Conservation (phyloP, 2,797 vertebrate species). For the Tapera naevia region DNA sequence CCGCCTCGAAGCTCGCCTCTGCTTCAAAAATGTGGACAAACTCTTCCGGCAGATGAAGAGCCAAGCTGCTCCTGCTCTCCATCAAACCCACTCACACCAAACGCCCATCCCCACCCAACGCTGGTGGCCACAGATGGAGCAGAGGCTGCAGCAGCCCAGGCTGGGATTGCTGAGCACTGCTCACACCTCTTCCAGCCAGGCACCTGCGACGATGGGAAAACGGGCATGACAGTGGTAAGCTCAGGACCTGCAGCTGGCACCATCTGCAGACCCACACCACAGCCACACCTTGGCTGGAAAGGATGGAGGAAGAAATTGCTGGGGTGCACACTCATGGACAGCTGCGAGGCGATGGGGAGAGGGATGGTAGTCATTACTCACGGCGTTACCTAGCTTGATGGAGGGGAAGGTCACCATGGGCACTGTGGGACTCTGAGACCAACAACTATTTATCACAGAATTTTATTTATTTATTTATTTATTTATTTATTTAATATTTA, state of each 20-base stretch:
- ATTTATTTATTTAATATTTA: background rate
- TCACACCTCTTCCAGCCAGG: background rate
- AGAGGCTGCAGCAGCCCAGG: background rate
- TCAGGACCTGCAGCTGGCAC: background rate
- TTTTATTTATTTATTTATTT: background rate
- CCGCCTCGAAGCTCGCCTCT: too few relatives aligned
- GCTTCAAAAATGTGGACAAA: background rate
- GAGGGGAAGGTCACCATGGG: background rate
- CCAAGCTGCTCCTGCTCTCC: background rate
- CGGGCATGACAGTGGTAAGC: rapidly evolving
- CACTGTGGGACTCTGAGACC: rapidly evolving
- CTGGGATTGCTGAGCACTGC: background rate
- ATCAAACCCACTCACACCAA: rapidly evolving
- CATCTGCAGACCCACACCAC: rapidly evolving
- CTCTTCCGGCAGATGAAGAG: background rate
- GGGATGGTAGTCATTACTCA: rapidly evolving
- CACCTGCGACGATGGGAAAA: rapidly evolving
- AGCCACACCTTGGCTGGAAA: background rate
- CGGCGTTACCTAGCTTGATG: rapidly evolving
- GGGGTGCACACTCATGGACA: rapidly evolving
- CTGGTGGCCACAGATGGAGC: rapidly evolving
- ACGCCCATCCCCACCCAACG: background rate
- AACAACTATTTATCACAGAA: background rate
- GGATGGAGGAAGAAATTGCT: background rate
- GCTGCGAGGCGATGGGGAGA: rapidly evolving